Conservation (phyloP, 1,140 invertebrate genomes). For the Drosophila biarmipes region DNA sequence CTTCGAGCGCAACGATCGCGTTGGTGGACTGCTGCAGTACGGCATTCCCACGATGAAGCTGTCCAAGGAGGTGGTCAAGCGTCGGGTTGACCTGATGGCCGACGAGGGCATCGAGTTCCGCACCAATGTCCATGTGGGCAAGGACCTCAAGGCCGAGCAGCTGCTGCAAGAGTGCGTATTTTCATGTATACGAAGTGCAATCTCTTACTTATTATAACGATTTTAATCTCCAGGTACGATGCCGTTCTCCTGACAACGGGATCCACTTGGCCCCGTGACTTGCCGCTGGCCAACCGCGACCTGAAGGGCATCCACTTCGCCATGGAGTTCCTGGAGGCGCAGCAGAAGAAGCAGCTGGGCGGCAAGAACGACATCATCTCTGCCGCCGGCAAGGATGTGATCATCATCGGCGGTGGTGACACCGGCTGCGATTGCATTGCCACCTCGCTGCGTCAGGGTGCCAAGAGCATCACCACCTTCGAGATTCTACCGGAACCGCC, state of each 20-base stretch:
- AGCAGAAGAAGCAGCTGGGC: slow-evolving; percentile 98
- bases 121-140: slow-evolving; percentile 95
- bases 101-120: slow-evolving; percentile 97
- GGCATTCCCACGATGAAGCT: slow-evolving; percentile 99
- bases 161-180: slow-evolving; percentile 85
- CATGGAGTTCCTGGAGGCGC: slow-evolving; percentile 98
- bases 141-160: slow-evolving; percentile 92
- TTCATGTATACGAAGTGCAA: background rate
- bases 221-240: slow-evolving; percentile 87
- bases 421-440: slow-evolving; percentile 99
- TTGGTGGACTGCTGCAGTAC: slow-evolving; percentile 98
- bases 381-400: slow-evolving; percentile 97
- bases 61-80: slow-evolving; percentile 95
- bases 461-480: slow-evolving; percentile 98
- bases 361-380: slow-evolving; percentile 86
- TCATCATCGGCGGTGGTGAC: slow-evolving; percentile 99
- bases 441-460: slow-evolving; percentile 97
- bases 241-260: slow-evolving; percentile 96
- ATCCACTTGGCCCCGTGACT: slow-evolving; percentile 98
- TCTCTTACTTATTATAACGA: background rate
- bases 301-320: slow-evolving; percentile 97
- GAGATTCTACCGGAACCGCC: slow-evolving; percentile 98
- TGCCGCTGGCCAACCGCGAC: slow-evolving; percentile 93
- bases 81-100: slow-evolving; percentile 93
- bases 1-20: slow-evolving; percentile 97